Evolutionary conservation across 2,888 invertebrate genomes (phyloP), one percentile per base, ranked within the genome.

Genomic region (Melinaea marsaeus): DNA sequence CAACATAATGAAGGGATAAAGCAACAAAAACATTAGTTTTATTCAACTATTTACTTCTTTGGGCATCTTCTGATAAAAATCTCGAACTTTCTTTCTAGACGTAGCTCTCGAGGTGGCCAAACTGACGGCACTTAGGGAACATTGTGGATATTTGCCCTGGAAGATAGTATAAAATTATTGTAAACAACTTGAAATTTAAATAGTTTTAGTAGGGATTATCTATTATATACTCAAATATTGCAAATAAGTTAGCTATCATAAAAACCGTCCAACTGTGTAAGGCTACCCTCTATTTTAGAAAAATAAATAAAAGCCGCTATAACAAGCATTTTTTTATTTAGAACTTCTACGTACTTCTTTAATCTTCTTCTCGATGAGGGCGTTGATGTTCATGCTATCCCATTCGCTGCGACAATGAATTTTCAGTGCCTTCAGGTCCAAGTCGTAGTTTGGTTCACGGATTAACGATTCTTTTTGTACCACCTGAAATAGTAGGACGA

Each of bases 41-140:
- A 60, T 55, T 57, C 3, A 42, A 42, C 45, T 2, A 69, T 74
- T 75, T 66, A 87, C 89, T 63, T 88, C 87, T 71, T 78, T 81
- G 0, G 85, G 81, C 2, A 70, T 67, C 61, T 84, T 86, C 70
- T 87, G 86, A 65, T 88, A 89, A 70, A 88, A 89, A 0, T 86
- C 85, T 11, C 74, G 70, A 1, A 89, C 83, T 69, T 82, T 88
- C 69, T 64, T 82, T 58, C 73, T 75, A 0, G 79, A 70, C 0
- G 77, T 79, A 0, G 79, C 81, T 7, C 84, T 70, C 0, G 89
- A 88, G 0, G 88, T 84, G 0, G 89, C 88, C 56, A 89, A 63
- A 47, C 88, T 89, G 6, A 87, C 84, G 0, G 84, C 87, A 13
- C 88, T 88, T 22, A 90, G 69, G 0, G 87, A 89, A 3, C 76